Evolutionary conservation across 2,113 vertebrate genomes (phyloP), one percentile per base, ranked within the genome.

Genomic region (Pontoporia blainvillei): DNA sequence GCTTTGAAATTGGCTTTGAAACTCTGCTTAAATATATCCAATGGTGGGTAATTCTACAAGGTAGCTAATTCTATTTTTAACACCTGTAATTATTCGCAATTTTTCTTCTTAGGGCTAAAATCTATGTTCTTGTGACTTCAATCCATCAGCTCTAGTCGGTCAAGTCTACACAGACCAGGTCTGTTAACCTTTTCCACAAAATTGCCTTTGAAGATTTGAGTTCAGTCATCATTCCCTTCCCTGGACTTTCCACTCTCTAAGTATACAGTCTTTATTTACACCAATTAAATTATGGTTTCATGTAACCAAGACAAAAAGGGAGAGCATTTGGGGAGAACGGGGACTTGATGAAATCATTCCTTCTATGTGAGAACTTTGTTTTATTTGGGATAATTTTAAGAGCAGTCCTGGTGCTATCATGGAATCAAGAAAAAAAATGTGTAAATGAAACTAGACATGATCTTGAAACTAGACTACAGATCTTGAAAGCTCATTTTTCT

Each of bases 51-150:
- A 82, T 41, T 86, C 52, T 71, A 79, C 29, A n/a, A 85, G 72
- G 73, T 57, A 69, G 46, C 13, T 25, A n/a, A 66, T 67, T 92
- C 62, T 91, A 67, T 83, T 87, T 96, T 89, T 84, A 67, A 90
- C 49, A 69, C 6, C 79, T 88, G 21, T 83, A 76, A 91, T 54
- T 85, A 75, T 57, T 10, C 39, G 36, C 29, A 49, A 52, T 34
- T 36, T 57, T 46, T 83, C n/a, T 36, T 62, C 64, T 62, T 66
- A 72, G 8, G 44, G 59, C 14, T 71, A 20, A 75, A 76, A 76
- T 71, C 64, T 59, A 59, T 36, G 81, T 76, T 59, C 31, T 57
- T 46, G 27, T 62, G 52, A 39, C 57, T 92, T 97, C 54, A 46
- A 44, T 8, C 34, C 69, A 46, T 5, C 4, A 27, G 66, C 25